These are phyloP conservation scores for Peromyscus polionotus DNA, from an alignment of 2,113 vertebrate species.

Conservation along the genomic window DNA sequence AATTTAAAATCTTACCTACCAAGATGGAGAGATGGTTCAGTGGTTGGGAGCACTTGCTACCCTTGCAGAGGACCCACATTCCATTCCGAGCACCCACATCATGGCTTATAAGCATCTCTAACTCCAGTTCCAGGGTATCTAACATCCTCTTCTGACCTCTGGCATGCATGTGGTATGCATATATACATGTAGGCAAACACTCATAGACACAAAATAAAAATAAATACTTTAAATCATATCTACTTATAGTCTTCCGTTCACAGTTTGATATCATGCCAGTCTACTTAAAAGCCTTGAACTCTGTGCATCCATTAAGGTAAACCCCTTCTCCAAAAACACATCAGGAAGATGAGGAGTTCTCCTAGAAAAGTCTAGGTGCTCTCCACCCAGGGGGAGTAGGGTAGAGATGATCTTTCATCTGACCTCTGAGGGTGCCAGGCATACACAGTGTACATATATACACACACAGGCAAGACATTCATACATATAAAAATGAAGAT, in stretches of 20 bases:
- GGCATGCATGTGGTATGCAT: background rate
- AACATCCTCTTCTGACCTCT: background rate
- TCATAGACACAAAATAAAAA: background rate
- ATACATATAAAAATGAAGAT: background rate
- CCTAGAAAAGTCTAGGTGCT: background rate
- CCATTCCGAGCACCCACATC: background rate
- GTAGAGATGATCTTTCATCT: background rate
- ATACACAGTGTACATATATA: background rate
- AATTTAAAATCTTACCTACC: background rate
- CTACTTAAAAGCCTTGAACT: background rate
- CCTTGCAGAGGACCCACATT: background rate
- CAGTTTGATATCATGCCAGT: background rate
- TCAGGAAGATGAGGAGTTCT: background rate
- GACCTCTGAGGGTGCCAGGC: background rate
- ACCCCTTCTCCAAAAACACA: background rate
- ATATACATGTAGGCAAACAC: background rate
- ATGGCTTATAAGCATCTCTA: background rate
- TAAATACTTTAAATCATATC: conserved; percentile 7
- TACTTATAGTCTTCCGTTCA: background rate
- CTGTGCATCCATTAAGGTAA: background rate
- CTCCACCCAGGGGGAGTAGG: background rate
- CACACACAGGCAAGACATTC: background rate
- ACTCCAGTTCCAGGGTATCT: background rate
- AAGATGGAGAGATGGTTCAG: background rate
- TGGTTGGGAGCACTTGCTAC: background rate